A percentile compares a stretch with the other conserved stretches of the same genome.
phyloP scores from a whole-genome alignment of 64 coral and sea anemone species.

The Porites lutea region DNA sequence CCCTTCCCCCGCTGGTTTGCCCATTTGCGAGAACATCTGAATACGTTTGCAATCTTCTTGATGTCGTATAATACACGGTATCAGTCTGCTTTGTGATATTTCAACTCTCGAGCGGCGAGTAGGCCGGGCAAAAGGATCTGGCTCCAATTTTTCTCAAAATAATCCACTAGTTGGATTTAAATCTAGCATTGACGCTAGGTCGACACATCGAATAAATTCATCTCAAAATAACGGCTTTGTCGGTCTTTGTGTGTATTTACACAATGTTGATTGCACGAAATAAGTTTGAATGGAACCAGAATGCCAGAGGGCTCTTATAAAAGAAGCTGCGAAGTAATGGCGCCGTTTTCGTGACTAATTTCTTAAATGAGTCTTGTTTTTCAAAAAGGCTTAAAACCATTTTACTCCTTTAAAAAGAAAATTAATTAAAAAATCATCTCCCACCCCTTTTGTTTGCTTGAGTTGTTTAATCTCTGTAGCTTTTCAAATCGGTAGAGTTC shows the following conservation, averaged over 20 bases:
- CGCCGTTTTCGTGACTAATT: not conserved
- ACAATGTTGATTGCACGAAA: not conserved
- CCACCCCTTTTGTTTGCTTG: constrained; percentile 25
- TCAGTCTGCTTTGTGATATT: no score
- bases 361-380: not conserved
- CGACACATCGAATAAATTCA: no score
- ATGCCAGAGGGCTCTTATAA: not conserved
- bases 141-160: no score
- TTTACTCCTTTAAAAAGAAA: not conserved
- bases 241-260: not conserved
- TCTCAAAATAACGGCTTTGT: no score
- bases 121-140: no score
- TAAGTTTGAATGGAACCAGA: not conserved
- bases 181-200: no score
- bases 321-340: not conserved
- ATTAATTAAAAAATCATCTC: constrained; percentile 30
- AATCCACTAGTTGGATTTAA: no score
- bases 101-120: no score
- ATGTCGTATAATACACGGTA: no score
- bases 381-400: not conserved
- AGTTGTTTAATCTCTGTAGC: constrained; percentile 23
- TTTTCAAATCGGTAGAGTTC: constrained; percentile 19
- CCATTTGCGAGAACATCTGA: no score
- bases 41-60: no score
- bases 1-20: no score